Conservation (phyloP, 2,797 vertebrate species). For the Scomberomorus guttatus region DNA sequence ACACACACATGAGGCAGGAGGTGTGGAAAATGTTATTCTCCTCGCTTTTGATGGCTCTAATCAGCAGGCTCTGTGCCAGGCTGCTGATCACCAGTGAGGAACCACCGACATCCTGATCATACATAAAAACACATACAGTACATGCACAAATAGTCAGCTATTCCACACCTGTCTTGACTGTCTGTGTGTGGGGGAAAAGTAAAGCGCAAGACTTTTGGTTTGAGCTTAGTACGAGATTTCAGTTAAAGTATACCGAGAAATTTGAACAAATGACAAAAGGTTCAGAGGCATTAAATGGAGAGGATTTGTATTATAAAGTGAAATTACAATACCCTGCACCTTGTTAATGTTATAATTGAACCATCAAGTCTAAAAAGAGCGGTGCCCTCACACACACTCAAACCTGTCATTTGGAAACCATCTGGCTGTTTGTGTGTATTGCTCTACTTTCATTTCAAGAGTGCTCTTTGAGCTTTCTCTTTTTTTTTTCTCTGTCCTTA, state of each 20-base stretch:
- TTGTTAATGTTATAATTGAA: not conserved
- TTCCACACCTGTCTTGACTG: not conserved
- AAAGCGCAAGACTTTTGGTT: not conserved
- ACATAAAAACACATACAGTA: not conserved
- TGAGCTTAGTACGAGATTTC: not conserved
- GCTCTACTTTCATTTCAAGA: conserved; percentile 29
- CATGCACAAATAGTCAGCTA: not conserved
- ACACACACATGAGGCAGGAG: conserved; percentile 1
- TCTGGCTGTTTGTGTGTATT: conserved; percentile 10
- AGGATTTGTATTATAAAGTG: not conserved
- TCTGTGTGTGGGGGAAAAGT: not conserved
- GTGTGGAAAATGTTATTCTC: conserved; percentile 39
- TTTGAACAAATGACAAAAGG: not conserved
- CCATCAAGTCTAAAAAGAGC: not conserved
- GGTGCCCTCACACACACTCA: not conserved
- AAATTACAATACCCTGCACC: not conserved
- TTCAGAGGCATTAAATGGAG: not conserved
- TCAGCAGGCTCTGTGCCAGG: conserved; percentile 28
- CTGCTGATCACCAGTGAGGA: conserved; percentile 13
- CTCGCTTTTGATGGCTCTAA: conserved; percentile 35
- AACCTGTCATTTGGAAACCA: conserved; percentile 12
- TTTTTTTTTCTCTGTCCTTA: conserved; percentile 1
- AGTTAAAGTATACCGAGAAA: not conserved
- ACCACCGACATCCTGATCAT: conserved; percentile 19
- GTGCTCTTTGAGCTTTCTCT: conserved; percentile 6